A percentile compares a stretch with the other conserved stretches of the same genome.
These are phyloP conservation scores for Sebastes kiyomatsui DNA, from an alignment of 2,797 vertebrate species.

Conservation along the genomic window DNA sequence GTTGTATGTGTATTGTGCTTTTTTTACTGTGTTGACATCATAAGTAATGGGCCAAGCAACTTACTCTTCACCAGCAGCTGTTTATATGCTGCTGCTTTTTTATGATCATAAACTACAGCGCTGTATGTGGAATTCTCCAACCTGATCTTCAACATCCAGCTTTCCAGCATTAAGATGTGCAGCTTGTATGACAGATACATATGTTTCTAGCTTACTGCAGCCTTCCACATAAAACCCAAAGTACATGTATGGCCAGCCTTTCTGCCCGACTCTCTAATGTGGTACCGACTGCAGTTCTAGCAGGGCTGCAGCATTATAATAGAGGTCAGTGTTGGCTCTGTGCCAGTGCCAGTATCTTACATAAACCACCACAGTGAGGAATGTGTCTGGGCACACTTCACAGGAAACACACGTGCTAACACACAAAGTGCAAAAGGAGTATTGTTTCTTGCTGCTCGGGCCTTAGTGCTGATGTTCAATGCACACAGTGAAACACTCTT, in stretches of 20 bases:
- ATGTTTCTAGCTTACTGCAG: constrained; percentile 16
- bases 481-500: background rate
- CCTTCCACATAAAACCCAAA: background rate
- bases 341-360: constrained; percentile 49
- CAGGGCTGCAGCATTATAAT: constrained; percentile 20
- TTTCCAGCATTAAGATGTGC: constrained; percentile 5
- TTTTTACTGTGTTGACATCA: constrained; percentile 4
- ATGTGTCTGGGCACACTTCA: constrained; percentile 62
- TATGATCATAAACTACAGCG: background rate
- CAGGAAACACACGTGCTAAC: constrained; percentile 41
- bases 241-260: background rate
- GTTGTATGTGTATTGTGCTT: background rate
- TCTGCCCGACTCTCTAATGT: constrained; percentile 4
- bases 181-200: background rate
- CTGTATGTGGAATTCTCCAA: background rate
- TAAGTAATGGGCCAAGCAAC: background rate
- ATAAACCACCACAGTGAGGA: constrained; percentile 61
- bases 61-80: background rate
- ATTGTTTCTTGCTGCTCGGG: background rate
- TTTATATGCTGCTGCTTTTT: constrained; percentile 21
- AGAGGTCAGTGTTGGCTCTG: constrained; percentile 45
- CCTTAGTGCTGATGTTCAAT: background rate
- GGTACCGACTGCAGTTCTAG: constrained; percentile 17
- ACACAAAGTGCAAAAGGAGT: constrained; percentile 1
- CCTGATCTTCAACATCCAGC: background rate